phyloP scores from a whole-genome alignment of 2,113 vertebrate species.

The Pandion haliaetus region DNA sequence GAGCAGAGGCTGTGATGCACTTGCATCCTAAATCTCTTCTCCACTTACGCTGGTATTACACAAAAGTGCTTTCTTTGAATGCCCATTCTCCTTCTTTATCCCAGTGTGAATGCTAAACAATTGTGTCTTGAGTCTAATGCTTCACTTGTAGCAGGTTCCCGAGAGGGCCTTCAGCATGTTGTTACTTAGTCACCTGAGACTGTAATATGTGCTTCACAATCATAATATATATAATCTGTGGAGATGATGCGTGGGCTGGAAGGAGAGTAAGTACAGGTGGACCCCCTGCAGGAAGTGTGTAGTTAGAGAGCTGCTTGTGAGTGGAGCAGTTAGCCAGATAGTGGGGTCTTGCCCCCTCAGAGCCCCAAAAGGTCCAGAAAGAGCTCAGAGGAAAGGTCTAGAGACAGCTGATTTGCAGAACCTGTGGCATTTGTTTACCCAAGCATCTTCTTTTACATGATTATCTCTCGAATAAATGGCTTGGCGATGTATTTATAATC shows the following conservation, averaged over 20 bases:
- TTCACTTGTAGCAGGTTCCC: background rate
- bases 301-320: background rate
- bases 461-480: background rate
- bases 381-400: background rate
- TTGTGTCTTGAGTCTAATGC: background rate
- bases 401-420: background rate
- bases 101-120: background rate
- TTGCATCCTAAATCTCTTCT: background rate
- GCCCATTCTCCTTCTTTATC: background rate
- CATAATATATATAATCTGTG: background rate
- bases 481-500: background rate
- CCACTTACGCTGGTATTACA: background rate
- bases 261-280: background rate
- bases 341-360: background rate
- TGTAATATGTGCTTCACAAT: background rate
- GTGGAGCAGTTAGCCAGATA: background rate
- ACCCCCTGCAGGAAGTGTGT: background rate
- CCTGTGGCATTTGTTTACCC: background rate
- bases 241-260: background rate
- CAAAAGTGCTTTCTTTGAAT: background rate
- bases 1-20: conserved; percentile 37
- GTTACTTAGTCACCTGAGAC: background rate
- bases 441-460: background rate
- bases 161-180: background rate
- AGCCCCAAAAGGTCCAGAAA: background rate